Evolutionary conservation across 92 coral and sea anemone genomes (phyloP), one percentile per base, ranked within the genome.

Genomic region (Scolanthus callimorphus): DNA sequence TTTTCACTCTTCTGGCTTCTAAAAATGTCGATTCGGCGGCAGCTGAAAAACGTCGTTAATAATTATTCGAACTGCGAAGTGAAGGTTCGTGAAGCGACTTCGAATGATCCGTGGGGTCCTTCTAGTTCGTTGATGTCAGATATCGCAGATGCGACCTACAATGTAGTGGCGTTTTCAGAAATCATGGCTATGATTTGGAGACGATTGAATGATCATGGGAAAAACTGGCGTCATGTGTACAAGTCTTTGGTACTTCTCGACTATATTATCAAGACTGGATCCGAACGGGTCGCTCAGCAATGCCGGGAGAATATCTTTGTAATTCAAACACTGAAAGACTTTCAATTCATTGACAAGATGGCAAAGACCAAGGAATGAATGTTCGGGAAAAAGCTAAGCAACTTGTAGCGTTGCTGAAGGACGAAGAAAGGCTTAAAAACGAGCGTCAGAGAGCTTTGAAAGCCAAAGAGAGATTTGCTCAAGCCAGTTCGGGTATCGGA

Each of bases 81-180:
- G 68, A 88, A 81, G 55, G 99, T 94, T 47, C 99, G 99, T 29
- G 99, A 94, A 69, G 99, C 99, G 59, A 94, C 99, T 13, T 94
- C 99, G 61, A 94, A 94, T 71, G 99, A 94, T 74, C 99, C 99
- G 17, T 94, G 99, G 99, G 99, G 99, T 19, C 99, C 99, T 48
- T 94, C 99, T 41, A 94, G 99, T 67, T 94, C 99, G 20, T 83
- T 94, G 62, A 94, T 94, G 99, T 81, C 99, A 3, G 99, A 94
- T 55, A 88, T 94, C 47, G 99, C 99, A 59, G 99, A 94, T 80
- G 96, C 96, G 6, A 94, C 99, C 15, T 94, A 94, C 88, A 94
- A 94, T 70, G 99, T 94, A 48, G 99, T 94, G 27, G 99, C 99
- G 50, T 94, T 94, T 77, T 94, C 99, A 39, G 99, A 94, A 74